Base-by-base conservation (phyloP, 2,113 vertebrate genomes). In the Silurus meridionalis region DNA sequence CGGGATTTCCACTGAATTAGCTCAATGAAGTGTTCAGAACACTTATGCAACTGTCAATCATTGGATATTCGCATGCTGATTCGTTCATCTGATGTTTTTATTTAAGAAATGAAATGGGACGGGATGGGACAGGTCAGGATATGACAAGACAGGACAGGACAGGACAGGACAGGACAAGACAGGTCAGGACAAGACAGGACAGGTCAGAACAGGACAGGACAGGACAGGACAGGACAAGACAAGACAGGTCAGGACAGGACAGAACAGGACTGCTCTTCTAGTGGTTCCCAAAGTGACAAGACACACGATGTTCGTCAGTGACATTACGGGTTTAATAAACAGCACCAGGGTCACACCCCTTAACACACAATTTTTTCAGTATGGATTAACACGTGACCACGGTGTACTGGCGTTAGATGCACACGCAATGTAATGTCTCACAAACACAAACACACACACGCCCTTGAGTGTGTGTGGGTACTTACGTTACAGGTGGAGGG, bases 401-500 rank as follows among this genome's bases (percentile, higher is more conserved):
- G 53, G 53, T 23, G 8, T 28, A 69, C 69, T 46, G 50, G 21
- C 9, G 50, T 71, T 71, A 83, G 66, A 23, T 69, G 21, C 23
- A 71, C 2, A 69, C 25, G n/a, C 3, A 13, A 46, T 46, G 15
- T 52, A 52, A 23, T n/a, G n/a, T 11, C 14, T 37, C 80, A 74
- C 64, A 78, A 23, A 63, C 85, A 23, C 81, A 53, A 15, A 75
- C 63, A 83, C 17, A 79, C 19, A 87, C 83, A 86, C 53, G 67
- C 71, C 85, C 69, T 21, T 21, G 80, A n/a, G 23, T 87, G 78
- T 10, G 81, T 88, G 89, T 61, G 84, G 37, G 90, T 93, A 98
- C 97, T 98, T 96, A 99, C 98, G 83, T 98, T 97, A 95, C 96
- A 98, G 91, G 96, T 97, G 74, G 97, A 97, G 82, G 97, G 97